Evolutionary conservation across 2,113 vertebrate genomes (phyloP).

Genomic region (Oxyruncus cristatus): DNA sequence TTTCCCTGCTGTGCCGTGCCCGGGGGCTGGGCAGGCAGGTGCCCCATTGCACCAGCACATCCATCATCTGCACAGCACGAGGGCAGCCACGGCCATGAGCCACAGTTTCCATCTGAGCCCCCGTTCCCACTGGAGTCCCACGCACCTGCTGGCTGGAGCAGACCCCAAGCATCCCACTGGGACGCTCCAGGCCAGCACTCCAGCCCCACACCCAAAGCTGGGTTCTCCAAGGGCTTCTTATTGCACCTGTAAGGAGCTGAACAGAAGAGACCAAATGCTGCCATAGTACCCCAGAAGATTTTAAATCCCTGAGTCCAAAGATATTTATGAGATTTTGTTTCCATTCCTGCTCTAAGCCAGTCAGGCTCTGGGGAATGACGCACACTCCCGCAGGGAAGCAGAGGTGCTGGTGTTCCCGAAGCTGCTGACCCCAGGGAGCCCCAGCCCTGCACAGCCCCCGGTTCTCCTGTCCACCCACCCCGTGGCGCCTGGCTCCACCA

Average conservation of each 20-base stretch:
- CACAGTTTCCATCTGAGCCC: constrained; percentile 1
- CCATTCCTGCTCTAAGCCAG: neutral
- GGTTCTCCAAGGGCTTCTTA: rapidly evolving
- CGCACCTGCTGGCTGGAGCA: rapidly evolving
- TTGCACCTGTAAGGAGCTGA: neutral
- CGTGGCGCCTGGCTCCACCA: neutral
- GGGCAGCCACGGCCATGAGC: neutral
- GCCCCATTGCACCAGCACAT: neutral
- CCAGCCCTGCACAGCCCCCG: neutral
- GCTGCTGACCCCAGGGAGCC: neutral
- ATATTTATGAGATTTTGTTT: neutral
- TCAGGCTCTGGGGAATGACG: neutral
- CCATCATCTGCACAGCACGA: neutral
- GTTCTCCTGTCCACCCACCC: neutral
- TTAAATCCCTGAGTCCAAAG: neutral
- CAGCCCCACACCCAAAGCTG: neutral
- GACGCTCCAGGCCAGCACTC: neutral
- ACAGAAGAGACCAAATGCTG: neutral
- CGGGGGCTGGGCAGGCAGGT: neutral
- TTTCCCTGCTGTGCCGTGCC: neutral
- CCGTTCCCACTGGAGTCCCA: neutral
- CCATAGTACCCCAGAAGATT: rapidly evolving
- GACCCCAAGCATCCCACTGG: neutral
- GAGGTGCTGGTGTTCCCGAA: neutral
- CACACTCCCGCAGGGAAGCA: neutral